phyloP scores from a whole-genome alignment of 1,140 invertebrate genomes.

The Wasmannia auropunctata region DNA sequence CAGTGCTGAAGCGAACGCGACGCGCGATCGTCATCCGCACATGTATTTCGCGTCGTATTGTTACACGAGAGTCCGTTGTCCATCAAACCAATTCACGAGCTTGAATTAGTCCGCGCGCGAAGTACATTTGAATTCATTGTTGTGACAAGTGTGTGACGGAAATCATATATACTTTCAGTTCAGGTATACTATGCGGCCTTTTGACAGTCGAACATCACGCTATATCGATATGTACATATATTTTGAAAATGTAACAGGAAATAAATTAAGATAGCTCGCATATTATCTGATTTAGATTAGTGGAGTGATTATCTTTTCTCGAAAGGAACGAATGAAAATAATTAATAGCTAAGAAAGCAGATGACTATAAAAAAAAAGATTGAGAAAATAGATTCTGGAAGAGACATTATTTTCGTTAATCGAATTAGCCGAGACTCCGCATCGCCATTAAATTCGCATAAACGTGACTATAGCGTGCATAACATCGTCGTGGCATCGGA shows the following conservation, averaged over 20 bases:
- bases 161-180: not conserved
- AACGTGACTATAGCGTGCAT: constrained; percentile 17
- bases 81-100: not conserved
- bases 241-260: not conserved
- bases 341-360: not conserved
- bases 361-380: not conserved
- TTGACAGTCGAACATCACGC: not conserved
- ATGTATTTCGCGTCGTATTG: not conserved
- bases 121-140: not conserved
- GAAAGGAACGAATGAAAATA: not conserved
- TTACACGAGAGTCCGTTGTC: constrained; percentile 7
- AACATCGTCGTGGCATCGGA: not conserved
- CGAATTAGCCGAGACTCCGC: not conserved
- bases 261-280: not conserved
- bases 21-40: not conserved
- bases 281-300: not conserved
- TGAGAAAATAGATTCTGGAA: not conserved
- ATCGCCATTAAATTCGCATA: constrained; percentile 36
- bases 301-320: not conserved
- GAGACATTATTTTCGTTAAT: constrained; percentile 24
- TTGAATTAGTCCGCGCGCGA: not conserved
- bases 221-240: not conserved
- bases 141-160: not conserved
- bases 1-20: constrained; percentile 24
- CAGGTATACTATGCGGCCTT: too few species aligned